Evolutionary conservation across 2,888 invertebrate species (phyloP), one percentile per base, ranked within the genome.

Genomic region (Oligia fasciuncula): DNA sequence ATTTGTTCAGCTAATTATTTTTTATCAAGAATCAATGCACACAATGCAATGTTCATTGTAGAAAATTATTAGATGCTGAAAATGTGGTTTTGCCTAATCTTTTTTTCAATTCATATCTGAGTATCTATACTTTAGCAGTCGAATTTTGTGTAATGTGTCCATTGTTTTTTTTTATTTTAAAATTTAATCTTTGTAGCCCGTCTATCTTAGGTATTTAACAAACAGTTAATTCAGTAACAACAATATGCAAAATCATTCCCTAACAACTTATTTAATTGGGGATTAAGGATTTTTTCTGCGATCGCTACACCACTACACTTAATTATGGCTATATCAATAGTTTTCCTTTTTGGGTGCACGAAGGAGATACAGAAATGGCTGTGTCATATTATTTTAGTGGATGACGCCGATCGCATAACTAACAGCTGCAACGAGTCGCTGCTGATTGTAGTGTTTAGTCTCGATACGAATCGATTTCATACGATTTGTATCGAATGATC

Each of bases 311-410:
- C 74, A 79, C 88, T 90, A 93, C 91, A 90, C 90, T 91, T 94
- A 96, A 96, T 95, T 94, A 93, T 91, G 93, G 93, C 92, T 93
- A 93, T 93, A 93, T 92, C 90, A 91, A 93, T 93, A 94, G 94
- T 94, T 93, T 92, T 95, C 92, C 93, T 94, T 95, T 95, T 95
- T 94, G 93, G 94, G 92, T 92, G 91, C 92, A 91, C 92, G 93
- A 91, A 93, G 93, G 93, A 93, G 93, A 94, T 93, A 91, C 94
- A 94, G 93, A 96, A 97, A 96, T 90, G 96, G 96, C 96, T 96
- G 94, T 96, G 96, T 96, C 97, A 96, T 96, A 96, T 96, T 96
- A 96, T 96, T 96, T 96, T 96, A 97, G 96, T 95, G 96, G 96
- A 95, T 96, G 95, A 95, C 95, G 95, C 93, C 94, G 95, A 92